Base-by-base conservation (phyloP, 2,797 vertebrate species). In the Sandelia bainsii region DNA sequence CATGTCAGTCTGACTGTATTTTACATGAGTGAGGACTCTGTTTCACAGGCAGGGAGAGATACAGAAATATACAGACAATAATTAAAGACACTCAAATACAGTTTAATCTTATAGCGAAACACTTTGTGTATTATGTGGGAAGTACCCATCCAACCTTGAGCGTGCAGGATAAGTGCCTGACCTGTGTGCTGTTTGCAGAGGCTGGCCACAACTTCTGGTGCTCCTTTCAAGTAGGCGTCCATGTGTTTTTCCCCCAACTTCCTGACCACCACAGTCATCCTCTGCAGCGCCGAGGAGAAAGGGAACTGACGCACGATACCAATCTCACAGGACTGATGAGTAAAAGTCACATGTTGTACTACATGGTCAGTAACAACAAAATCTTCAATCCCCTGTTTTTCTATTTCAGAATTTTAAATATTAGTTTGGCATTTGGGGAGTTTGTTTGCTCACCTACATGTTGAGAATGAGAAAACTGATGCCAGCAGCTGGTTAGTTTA, bases 281-380 rank as follows among this genome's bases (percentile, higher is more conserved):
- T 95, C 91, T 99, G 98, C 80, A 98, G 70, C 14, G 89, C 94
- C 0, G 98, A 99, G 64, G 97, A 99, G 92, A 99, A 99, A 0
- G 98, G 97, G 78, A 98, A 98, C 95, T 99, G 97, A 12, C 96
- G 96, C 60, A 99, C 96, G 0, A 99, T 98, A 27, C 98, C 98
- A 1, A 99, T 96, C 89, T 99, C 98, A 59, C 95, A 96, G 53
- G 93, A 76, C 45, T 94, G 78, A 67, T 39, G 64, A 80, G 34
- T 20, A 77, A 46, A 80, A 56, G 6, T 56, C 12, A 25, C 10
- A 44, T 0, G 19, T 42, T 14, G 19, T 1, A 14, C 3, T 32
- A 14, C 17, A 8, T 25, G 17, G 2, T 53, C 0, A 9, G 3
- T 4, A 6, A 5, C 0, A 34, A 23, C 5, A 13, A 17, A 50